phyloP scores from a whole-genome alignment of 2,797 vertebrate genomes.

The Loris lydekkerianus region DNA sequence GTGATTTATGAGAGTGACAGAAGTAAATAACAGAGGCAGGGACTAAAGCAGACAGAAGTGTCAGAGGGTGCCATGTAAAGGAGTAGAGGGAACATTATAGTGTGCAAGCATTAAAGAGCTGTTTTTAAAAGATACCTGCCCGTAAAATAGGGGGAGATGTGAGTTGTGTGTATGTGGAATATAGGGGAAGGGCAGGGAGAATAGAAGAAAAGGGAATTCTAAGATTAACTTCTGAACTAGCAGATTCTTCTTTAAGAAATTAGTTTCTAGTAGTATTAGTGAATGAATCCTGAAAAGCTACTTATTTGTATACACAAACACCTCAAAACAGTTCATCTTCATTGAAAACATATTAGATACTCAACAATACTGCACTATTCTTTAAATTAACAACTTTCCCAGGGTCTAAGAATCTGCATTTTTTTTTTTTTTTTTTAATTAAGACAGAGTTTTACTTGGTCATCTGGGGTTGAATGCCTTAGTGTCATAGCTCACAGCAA shows the following conservation, averaged over 20 bases:
- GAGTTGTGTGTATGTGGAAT: neutral
- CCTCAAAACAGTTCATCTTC: neutral
- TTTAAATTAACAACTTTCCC: neutral
- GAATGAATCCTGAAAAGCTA: neutral
- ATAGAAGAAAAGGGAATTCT: neutral
- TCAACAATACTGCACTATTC: neutral
- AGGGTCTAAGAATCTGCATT: slow-evolving; percentile 1
- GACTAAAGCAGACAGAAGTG: neutral
- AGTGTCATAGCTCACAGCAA: too few species aligned
- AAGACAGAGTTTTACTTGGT: too few species aligned
- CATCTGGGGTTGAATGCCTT: too few species aligned
- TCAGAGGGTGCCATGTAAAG: neutral
- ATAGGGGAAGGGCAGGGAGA: neutral
- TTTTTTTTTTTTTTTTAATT: neutral
- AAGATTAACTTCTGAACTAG: neutral
- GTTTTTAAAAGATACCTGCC: neutral
- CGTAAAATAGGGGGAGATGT: neutral
- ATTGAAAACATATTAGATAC: neutral
- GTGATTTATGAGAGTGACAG: neutral
- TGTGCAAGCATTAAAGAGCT: neutral
- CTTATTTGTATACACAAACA: neutral
- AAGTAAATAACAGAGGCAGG: neutral
- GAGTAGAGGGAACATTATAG: neutral
- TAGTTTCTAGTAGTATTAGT: neutral
- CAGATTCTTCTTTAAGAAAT: neutral